Base-by-base conservation (phyloP, 30 jellyfish, hydroid and myxozoan species). In the Cassiopea andromeda region DNA sequence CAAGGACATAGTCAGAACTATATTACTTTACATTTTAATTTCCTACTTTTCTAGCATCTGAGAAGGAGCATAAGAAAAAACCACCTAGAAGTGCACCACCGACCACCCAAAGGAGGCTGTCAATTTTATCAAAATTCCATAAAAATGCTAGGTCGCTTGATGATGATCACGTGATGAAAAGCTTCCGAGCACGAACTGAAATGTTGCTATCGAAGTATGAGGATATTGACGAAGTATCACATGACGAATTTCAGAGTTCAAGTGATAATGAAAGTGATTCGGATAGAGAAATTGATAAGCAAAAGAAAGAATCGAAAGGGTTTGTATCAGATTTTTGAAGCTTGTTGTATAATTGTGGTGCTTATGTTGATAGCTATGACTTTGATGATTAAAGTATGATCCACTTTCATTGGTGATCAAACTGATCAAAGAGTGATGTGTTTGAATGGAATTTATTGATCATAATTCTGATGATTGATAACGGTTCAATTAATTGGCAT, bases 181-280 rank as follows among this genome's bases (percentile, higher is more conserved):
- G 85, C 54, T 85, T 94, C 77, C 92, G 97, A 44, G 97, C 94
- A 9, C 90, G 93, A 66, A 89, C 74, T 75, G 91, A 80, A 43
- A 18, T 90, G 27, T 66, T 89, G 79, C 69, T 94, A 38, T 84
- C 96, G 46, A 81, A 84, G 57, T 60, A 91, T 43, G 97, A 94
- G 49, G 98, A 94, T 18, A 57, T 85, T 46, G 98, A 94, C 61
- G 89, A 75, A 58, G 98, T 94, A 44, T 89, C 90, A 16, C 90
- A 91, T 48, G 98, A 93, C 72, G 91, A 72, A 13, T 57, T 67
- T 18, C 50, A 44, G 47, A 80, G 93, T 46, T 85, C 93, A 19
- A 91, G 88, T 72, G 98, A 87, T 49, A 95, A 87, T 38, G 87
- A 74, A 16, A 71, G 44, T 18, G 88, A 61, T 43, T 44, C 76